Evolutionary conservation across 1,140 invertebrate species (phyloP), one percentile per base, ranked within the genome.

Genomic region (Hycleus cichorii): DNA sequence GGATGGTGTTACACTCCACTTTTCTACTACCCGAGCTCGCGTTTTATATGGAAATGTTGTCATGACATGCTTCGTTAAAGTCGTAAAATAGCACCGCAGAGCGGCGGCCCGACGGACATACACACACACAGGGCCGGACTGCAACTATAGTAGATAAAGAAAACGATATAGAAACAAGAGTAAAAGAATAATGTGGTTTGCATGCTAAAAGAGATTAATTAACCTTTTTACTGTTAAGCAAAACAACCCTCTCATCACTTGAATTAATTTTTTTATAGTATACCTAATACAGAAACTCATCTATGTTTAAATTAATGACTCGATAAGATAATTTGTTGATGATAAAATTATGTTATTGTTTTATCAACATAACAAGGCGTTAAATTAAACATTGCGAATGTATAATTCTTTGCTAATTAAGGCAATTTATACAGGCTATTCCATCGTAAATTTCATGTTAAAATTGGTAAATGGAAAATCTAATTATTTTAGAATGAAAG

Each of bases 31-130:
- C 56, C 18, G 18, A 55, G 52, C 45, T 45, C 63, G 50, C 65
- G 66, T 71, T 71, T 66, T 71, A 68, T 71, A 71, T 69, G 69
- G 66, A 68, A 71, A 69, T 71, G 69, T 66, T 68, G 64, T 65
- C 67, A 66, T 71, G 69, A 68, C 66, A 71, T 65, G 69, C 62
- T 71, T 69, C 69, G 69, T 71, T 71, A 67, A 67, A 68, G 60
- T 63, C 67, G 65, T 65, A 68, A 69, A 71, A 69, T 71, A 69
- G 60, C 65, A 60, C 58, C 62, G 60, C 64, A 63, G 48, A 56
- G 59, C 58, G 62, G 60, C 32, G 32, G 32, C 32, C 32, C 32
- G 32, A 32, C 32, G 32, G 32, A 32, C 32, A 18, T 18, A 18
- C 18, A 18, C 18, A 18, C 18, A 57, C 62, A 64, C 66, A 64